Evolutionary conservation across 2,888 invertebrate species (phyloP), one percentile per base, ranked within the genome.

Genomic region (Acrobasis consociella): DNA sequence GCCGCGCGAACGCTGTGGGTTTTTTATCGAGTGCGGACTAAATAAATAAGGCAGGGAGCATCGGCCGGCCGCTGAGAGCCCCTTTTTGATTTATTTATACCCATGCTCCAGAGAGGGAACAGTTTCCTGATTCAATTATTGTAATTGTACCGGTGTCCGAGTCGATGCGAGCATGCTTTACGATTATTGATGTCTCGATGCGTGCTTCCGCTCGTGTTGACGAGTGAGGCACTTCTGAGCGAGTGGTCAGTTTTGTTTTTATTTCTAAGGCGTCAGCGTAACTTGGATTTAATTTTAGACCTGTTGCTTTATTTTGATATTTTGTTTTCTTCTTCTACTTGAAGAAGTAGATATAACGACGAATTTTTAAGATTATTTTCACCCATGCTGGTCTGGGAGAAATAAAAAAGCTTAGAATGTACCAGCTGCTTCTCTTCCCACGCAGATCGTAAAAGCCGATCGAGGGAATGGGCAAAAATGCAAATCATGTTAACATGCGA

Each of bases 91-190:
- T 85, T 87, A 86, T 87, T 86, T 85, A 85, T 85, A 82, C 74
- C 73, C 72, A 51, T 62, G 55, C 67, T 69, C 70, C 65, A 69
- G 64, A 56, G 73, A 76, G 83, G 85, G 81, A 85, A 79, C 78
- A 69, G 80, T 78, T 83, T 87, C 85, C 86, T 85, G 82, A 87
- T 86, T 87, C 83, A 85, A 88, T 88, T 86, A 87, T 85, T 85
- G 79, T 83, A 83, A 86, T 87, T 84, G 82, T 78, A 69, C 70
- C 71, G 72, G 73, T 65, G 46, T 68, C 69, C 71, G 73, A 70
- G 65, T 68, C 72, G 71, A 60, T 49, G 51, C 39, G 50, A 60
- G 39, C 39, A 38, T 50, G 62, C 42, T 53, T 39, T 52, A 53
- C 16, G 52, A 46, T 61, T 61, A 61, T 61, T 55, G 55, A 49